Evolutionary conservation across 2,797 vertebrate genomes (phyloP).

Genomic region (Todus mexicanus): DNA sequence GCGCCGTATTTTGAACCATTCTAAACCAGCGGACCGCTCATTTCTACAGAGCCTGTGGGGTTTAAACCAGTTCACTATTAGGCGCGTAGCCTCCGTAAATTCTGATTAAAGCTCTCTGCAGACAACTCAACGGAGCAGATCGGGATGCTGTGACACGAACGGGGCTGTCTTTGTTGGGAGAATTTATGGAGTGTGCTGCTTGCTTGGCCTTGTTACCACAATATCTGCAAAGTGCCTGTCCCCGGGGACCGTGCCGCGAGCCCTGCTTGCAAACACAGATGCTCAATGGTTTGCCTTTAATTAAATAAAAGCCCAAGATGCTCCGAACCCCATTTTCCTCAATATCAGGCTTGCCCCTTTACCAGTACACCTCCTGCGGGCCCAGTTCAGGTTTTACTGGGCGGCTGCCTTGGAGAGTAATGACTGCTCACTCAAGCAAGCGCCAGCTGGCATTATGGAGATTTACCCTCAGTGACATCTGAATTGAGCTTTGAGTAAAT

Average conservation of each 20-base stretch:
- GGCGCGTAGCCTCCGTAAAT: neutral
- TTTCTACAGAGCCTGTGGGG: neutral
- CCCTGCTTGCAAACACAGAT: neutral
- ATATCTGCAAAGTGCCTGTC: neutral
- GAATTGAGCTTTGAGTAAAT: conserved; percentile 44
- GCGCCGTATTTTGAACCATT: neutral
- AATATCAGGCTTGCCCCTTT: neutral
- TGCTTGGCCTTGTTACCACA: neutral
- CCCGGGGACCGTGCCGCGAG: neutral
- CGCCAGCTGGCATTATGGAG: conserved; percentile 25
- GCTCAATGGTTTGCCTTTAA: neutral
- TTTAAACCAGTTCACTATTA: neutral
- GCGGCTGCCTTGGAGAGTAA: neutral
- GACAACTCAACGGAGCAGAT: neutral
- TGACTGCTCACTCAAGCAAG: conserved; percentile 40
- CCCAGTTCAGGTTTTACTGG: neutral
- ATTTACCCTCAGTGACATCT: conserved; percentile 35
- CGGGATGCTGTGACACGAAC: neutral
- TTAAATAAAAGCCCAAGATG: neutral
- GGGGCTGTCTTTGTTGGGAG: neutral
- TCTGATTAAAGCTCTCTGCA: neutral
- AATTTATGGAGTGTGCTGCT: neutral
- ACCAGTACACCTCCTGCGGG: neutral
- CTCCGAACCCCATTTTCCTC: neutral
- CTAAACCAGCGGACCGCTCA: neutral